phyloP scores from a whole-genome alignment of 2,113 vertebrate genomes.

The Vireo altiloquus region DNA sequence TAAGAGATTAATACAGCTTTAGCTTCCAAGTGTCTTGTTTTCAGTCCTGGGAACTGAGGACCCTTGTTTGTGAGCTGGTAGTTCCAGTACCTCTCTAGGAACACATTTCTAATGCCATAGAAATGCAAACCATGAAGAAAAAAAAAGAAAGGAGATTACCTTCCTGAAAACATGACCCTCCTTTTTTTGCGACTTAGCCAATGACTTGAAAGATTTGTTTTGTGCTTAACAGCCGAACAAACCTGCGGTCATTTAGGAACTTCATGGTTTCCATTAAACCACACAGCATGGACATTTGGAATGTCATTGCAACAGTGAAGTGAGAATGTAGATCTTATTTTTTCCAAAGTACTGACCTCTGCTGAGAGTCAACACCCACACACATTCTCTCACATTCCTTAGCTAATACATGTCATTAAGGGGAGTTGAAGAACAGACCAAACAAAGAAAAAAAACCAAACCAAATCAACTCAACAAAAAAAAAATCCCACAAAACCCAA shows the following conservation, averaged over 20 bases:
- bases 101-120: slow-evolving; percentile 50
- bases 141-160: neutral
- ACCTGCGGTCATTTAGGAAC: slow-evolving; percentile 22
- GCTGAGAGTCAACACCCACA: slow-evolving; percentile 21
- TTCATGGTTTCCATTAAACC: slow-evolving; percentile 57
- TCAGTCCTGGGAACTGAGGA: slow-evolving; percentile 39
- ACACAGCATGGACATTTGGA: slow-evolving; percentile 5
- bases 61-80: slow-evolving; percentile 27
- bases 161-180: slow-evolving; percentile 47
- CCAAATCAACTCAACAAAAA: neutral
- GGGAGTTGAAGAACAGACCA: slow-evolving; percentile 28
- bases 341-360: neutral
- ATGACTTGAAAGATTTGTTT: slow-evolving; percentile 36
- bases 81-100: slow-evolving; percentile 52
- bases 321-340: slow-evolving; percentile 8
- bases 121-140: slow-evolving; percentile 49
- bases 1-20: slow-evolving; percentile 4
- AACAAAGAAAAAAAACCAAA: neutral
- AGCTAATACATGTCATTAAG: neutral
- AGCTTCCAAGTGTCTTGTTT: slow-evolving; percentile 41
- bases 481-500: neutral
- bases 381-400: slow-evolving; percentile 9
- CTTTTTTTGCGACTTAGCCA: slow-evolving; percentile 30
- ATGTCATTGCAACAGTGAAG: slow-evolving; percentile 45
- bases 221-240: slow-evolving; percentile 31